Base-by-base conservation (phyloP, 2,113 vertebrate species). In the Coracopsis vasa region DNA sequence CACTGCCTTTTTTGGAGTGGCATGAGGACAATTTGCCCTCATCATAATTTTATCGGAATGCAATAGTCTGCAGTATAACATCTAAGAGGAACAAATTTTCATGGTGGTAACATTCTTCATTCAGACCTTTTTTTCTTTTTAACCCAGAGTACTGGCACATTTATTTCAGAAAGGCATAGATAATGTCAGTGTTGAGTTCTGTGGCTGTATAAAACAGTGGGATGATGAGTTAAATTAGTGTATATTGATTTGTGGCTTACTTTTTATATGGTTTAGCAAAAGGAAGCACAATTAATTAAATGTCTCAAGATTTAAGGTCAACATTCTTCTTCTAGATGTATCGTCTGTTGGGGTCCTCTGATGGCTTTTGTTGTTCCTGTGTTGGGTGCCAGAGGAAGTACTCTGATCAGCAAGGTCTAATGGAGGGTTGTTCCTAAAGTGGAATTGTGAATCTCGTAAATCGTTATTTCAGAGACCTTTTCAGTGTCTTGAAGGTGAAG, bases 1-100 rank as follows among this genome's bases (percentile, higher is more conserved):
- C 48, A 31, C 80, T 70, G 69, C 54, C 80, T 92, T 94, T 95
- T 96, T 86, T 94, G 92, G 67, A 88, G 65, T 77, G 79, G 69
- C 60, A 66, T 67, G 72, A 92, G 44, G 61, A 92, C 44, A 84
- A 44, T 80, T 94, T 74, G 56, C 61, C 51, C 67, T 71, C 67
- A 58, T 92, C 60, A 86, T 88, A 78, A 67, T 93, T 93, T 93
- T 74, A 70, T 88, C 92, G 73, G 69, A 80, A 86, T 67, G 54
- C 56, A 61, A 28, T 67, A 54, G 42, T 54, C 41, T 88, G 10
- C 45, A 86, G 47, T 91, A 61, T 84, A 81, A 80, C 77, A 67
- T 35, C 24, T 54, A 35, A 62, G 67, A 78, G 33, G 60, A 92
- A 16, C 6, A 29, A 11, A 54, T 74, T 73, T 72, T 88, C 62